These are phyloP conservation scores for Drosophila meridiana DNA, from an alignment of 2,888 invertebrate species.

Conservation along the genomic window DNA sequence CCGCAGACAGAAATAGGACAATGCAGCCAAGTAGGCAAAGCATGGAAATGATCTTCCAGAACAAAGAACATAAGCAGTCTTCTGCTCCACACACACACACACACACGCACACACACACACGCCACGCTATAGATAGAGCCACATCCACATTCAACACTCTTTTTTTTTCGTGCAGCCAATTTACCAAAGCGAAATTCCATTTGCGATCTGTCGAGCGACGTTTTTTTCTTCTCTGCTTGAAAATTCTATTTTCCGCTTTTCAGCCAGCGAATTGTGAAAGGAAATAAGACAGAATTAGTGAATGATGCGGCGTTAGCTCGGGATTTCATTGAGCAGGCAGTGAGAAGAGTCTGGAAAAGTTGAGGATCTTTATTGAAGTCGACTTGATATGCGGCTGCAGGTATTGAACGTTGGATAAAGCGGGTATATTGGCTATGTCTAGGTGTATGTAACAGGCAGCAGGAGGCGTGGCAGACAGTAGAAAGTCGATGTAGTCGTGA, in stretches of 20 bases:
- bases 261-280: constrained; percentile 22
- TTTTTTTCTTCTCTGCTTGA: constrained; percentile 12
- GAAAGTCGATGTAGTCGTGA: too few species aligned
- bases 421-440: neutral
- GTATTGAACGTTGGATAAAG: neutral
- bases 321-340: neutral
- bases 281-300: constrained; percentile 20
- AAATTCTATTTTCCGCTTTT: constrained; percentile 21
- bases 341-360: neutral
- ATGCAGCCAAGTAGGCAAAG: constrained; percentile 58
- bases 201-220: constrained; percentile 23
- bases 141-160: constrained; percentile 22
- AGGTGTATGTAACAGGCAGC: too few species aligned
- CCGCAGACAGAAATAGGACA: constrained; percentile 61
- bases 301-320: constrained; percentile 13
- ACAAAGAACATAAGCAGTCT: constrained; percentile 27
- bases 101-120: neutral
- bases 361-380: neutral
- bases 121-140: constrained; percentile 12
- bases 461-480: neutral
- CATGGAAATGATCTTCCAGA: constrained; percentile 44
- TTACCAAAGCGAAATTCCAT: constrained; percentile 48
- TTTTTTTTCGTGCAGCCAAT: constrained; percentile 27
- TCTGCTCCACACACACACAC: constrained; percentile 5
- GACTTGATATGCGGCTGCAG: neutral